A percentile compares a stretch with the other conserved stretches of the same genome.
Conservation (phyloP, 2,888 invertebrate genomes). For the Rosalia funebris region DNA sequence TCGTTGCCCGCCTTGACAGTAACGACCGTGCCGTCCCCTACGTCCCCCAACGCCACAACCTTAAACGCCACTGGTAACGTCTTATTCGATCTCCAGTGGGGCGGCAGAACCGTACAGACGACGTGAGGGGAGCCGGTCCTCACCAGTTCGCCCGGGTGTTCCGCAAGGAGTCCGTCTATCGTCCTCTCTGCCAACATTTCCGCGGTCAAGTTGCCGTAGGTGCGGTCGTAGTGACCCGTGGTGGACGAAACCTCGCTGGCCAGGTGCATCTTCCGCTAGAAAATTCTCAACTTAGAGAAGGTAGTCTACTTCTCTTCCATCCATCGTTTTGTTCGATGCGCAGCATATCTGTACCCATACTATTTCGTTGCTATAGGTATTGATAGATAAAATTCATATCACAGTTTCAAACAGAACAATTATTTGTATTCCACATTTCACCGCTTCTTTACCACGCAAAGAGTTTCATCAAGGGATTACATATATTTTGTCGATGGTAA, state of each 20-base stretch:
- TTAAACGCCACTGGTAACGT: conserved; percentile 97
- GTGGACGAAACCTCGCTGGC: conserved; percentile 82
- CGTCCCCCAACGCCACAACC: conserved; percentile 93
- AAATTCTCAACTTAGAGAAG: too few species aligned
- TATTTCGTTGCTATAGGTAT: too few species aligned
- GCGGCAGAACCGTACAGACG: conserved; percentile 93
- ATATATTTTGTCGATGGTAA: too few species aligned
- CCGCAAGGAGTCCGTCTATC: conserved; percentile 85
- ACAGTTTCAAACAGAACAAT: too few species aligned
- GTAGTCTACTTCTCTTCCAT: too few species aligned
- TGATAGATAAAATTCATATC: too few species aligned
- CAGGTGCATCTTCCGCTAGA: conserved; percentile 76
- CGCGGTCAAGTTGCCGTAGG: conserved; percentile 79
- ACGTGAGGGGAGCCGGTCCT: conserved; percentile 94
- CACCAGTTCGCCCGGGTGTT: conserved; percentile 92
- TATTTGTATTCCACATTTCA: too few species aligned
- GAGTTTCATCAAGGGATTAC: too few species aligned
- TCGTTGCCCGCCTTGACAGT: conserved; percentile 97
- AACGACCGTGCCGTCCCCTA: conserved; percentile 95
- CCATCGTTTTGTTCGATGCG: too few species aligned
- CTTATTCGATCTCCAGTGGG: conserved; percentile 98
- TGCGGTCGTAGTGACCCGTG: conserved; percentile 64
- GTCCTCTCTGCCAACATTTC: conserved; percentile 90
- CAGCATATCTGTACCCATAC: too few species aligned
- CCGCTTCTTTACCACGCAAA: too few species aligned